Evolutionary conservation across 2,797 vertebrate species (phyloP).

Genomic region (Leptoclinus maculatus): DNA sequence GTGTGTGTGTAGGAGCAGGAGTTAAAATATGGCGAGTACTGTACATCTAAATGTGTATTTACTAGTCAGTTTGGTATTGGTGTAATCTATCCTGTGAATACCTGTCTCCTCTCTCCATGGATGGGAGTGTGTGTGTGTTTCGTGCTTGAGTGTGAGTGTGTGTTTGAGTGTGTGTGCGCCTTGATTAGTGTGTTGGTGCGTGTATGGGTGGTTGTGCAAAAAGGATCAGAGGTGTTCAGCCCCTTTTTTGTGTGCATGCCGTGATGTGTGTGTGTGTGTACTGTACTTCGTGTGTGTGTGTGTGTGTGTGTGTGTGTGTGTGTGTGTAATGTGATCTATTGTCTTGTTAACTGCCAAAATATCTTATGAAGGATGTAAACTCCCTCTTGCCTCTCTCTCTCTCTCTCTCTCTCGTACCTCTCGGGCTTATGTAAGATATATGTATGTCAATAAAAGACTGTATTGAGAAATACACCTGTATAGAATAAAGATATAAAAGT

Average conservation of each 20-base stretch:
- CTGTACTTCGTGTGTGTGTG: slow-evolving; percentile 39
- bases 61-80: slow-evolving; percentile 75
- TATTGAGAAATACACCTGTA: slow-evolving; percentile 82
- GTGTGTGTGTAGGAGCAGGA: slow-evolving; percentile 57
- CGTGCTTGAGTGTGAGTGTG: neutral
- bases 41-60: slow-evolving; percentile 77
- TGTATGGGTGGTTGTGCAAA: slow-evolving; percentile 28
- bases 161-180: slow-evolving; percentile 23
- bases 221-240: slow-evolving; percentile 48
- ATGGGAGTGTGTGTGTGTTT: slow-evolving; percentile 18
- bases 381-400: slow-evolving; percentile 63
- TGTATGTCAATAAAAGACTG: slow-evolving; percentile 83
- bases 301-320: slow-evolving; percentile 31
- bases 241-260: slow-evolving; percentile 59
- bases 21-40: slow-evolving; percentile 72
- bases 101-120: slow-evolving; percentile 58
- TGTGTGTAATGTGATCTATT: slow-evolving; percentile 66
- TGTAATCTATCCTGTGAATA: slow-evolving; percentile 76
- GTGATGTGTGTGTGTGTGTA: slow-evolving; percentile 39
- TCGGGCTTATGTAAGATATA: slow-evolving; percentile 74
- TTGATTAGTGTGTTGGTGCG: slow-evolving; percentile 37
- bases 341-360: slow-evolving; percentile 79
- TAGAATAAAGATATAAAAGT: slow-evolving; percentile 83
- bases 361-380: slow-evolving; percentile 69
- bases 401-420: slow-evolving; percentile 69